phyloP scores from a whole-genome alignment of 2,888 invertebrate species.

The Anodontia alba region DNA sequence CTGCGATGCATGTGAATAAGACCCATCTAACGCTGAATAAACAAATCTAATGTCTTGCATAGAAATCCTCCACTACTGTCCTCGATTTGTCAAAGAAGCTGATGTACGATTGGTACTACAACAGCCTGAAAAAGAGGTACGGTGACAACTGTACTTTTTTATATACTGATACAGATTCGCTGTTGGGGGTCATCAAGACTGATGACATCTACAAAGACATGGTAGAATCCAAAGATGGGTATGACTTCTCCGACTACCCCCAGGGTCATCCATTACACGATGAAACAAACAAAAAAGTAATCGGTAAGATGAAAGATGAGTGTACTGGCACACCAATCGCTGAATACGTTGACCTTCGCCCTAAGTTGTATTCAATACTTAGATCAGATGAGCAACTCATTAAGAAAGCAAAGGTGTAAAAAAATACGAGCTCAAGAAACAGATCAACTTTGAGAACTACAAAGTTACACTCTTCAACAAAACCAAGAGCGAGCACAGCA shows the following conservation, averaged over 20 bases:
- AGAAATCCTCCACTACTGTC: constrained; percentile 14
- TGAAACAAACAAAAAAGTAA: constrained; percentile 45
- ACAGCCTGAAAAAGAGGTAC: constrained; percentile 59
- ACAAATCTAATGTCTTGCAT: constrained; percentile 41
- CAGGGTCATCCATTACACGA: constrained; percentile 43
- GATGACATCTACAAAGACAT: constrained; percentile 63
- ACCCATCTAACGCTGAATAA: constrained; percentile 38
- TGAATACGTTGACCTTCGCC: constrained; percentile 46
- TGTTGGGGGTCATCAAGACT: constrained; percentile 70
- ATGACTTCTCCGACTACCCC: constrained; percentile 45
- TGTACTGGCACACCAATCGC: too few species aligned
- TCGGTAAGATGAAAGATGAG: constrained; percentile 50
- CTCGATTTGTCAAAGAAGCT: constrained; percentile 37
- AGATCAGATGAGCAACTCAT: constrained; percentile 31
- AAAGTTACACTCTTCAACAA: constrained; percentile 55
- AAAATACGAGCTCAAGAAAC: constrained; percentile 50
- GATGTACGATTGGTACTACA: constrained; percentile 69
- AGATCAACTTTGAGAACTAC: constrained; percentile 39
- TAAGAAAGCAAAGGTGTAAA: constrained; percentile 39
- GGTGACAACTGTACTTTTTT: constrained; percentile 40
- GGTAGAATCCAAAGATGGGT: constrained; percentile 33
- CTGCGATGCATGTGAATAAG: constrained; percentile 39
- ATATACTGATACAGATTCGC: constrained; percentile 73
- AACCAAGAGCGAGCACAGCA: constrained; percentile 44
- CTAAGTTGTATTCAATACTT: constrained; percentile 47